Conservation (phyloP, 2,888 invertebrate genomes). For the Emesis russula region DNA sequence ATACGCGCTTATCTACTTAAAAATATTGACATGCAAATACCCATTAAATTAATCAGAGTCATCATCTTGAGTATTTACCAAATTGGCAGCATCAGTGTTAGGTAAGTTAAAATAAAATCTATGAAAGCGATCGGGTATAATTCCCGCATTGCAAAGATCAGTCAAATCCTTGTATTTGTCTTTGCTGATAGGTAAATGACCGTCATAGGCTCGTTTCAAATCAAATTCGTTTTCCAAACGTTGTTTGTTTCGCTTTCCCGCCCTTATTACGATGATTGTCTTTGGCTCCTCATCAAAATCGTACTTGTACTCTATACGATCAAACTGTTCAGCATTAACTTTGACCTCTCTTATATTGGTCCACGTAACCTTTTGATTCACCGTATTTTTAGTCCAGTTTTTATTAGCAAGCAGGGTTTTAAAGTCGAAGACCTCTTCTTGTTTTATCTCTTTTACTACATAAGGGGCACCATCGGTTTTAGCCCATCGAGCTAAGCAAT, state of each 20-base stretch:
- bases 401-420: slow-evolving; percentile 9
- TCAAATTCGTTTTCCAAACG: not conserved
- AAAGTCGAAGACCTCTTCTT: not conserved
- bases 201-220: not conserved
- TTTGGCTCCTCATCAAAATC: slow-evolving; percentile 6
- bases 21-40: too few species aligned
- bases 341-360: slow-evolving; percentile 34
- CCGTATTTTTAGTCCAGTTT: slow-evolving; percentile 25
- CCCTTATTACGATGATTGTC: slow-evolving; percentile 3
- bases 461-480: not conserved
- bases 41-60: too few species aligned
- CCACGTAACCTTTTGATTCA: slow-evolving; percentile 29
- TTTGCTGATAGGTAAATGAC: too few species aligned
- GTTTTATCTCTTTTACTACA: not conserved
- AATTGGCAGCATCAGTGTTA: too few species aligned
- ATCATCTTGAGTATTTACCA: too few species aligned
- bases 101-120: too few species aligned
- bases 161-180: too few species aligned
- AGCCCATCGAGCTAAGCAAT: slow-evolving; percentile 30
- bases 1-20: too few species aligned
- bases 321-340: slow-evolving; percentile 34
- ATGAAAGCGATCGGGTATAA: too few species aligned
- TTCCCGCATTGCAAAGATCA: too few species aligned
- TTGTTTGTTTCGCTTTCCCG: slow-evolving; percentile 22
- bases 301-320: slow-evolving; percentile 30